phyloP scores from a whole-genome alignment of 2,113 vertebrate species.

The Todiramphus saurophagus region DNA sequence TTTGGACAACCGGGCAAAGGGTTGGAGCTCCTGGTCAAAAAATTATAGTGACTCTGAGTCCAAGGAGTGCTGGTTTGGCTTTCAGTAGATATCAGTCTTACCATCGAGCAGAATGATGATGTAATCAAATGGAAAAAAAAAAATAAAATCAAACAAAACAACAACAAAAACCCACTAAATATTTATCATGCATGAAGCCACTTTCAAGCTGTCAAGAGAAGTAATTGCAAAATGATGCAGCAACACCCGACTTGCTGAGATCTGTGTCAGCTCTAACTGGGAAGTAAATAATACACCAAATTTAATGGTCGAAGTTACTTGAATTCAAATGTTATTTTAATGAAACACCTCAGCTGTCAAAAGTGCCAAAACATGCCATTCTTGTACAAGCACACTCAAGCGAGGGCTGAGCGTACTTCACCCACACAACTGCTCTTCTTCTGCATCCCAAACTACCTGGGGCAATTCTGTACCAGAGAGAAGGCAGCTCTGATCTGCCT shows the following conservation, averaged over 20 bases:
- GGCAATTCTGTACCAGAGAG: background rate
- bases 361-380: background rate
- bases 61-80: background rate
- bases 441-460: background rate
- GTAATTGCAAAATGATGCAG: conserved; percentile 17
- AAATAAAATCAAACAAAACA: background rate
- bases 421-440: background rate
- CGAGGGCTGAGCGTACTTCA: background rate
- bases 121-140: background rate
- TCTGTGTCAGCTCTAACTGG: background rate
- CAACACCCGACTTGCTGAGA: background rate
- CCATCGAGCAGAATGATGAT: background rate
- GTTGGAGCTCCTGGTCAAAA: background rate
- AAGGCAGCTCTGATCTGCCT: background rate
- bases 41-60: background rate
- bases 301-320: background rate
- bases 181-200: background rate
- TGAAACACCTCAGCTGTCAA: background rate
- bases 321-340: background rate
- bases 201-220: background rate
- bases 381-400: background rate
- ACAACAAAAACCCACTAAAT: background rate
- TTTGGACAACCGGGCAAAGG: background rate
- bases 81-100: background rate
- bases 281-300: background rate